phyloP scores from a whole-genome alignment of 2,888 invertebrate genomes.

The Ceramica pisi region DNA sequence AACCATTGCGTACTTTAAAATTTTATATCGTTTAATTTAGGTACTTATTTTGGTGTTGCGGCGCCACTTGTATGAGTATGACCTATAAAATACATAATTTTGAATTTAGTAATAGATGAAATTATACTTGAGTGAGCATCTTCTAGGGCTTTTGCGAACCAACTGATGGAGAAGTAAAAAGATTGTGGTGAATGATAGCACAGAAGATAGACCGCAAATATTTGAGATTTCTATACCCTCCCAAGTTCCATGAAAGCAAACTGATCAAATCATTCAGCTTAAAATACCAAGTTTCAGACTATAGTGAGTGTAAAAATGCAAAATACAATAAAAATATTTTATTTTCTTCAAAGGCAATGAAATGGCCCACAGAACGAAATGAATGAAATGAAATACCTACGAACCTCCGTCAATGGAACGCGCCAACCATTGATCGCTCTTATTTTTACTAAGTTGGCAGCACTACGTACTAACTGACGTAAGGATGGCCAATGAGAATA shows the following conservation, averaged over 20 bases:
- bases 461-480: constrained; percentile 47
- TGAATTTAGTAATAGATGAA: too few relatives aligned
- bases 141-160: too few relatives aligned
- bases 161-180: too few relatives aligned
- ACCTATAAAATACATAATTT: too few relatives aligned
- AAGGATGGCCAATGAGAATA: constrained; percentile 27
- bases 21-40: too few relatives aligned
- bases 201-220: neutral
- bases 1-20: too few relatives aligned
- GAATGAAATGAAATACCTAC: constrained; percentile 58
- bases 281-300: too few relatives aligned
- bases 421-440: constrained; percentile 51
- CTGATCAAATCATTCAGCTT: neutral
- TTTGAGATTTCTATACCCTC: neutral
- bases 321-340: neutral
- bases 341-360: neutral
- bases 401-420: constrained; percentile 56
- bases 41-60: too few relatives aligned
- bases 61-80: too few relatives aligned
- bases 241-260: neutral
- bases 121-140: too few relatives aligned
- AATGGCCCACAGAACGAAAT: constrained; percentile 14
- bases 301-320: too few relatives aligned
- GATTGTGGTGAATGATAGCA: neutral
- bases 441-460: constrained; percentile 63